Conservation (phyloP, 2,888 invertebrate genomes). For the Strigamia crassipes region DNA sequence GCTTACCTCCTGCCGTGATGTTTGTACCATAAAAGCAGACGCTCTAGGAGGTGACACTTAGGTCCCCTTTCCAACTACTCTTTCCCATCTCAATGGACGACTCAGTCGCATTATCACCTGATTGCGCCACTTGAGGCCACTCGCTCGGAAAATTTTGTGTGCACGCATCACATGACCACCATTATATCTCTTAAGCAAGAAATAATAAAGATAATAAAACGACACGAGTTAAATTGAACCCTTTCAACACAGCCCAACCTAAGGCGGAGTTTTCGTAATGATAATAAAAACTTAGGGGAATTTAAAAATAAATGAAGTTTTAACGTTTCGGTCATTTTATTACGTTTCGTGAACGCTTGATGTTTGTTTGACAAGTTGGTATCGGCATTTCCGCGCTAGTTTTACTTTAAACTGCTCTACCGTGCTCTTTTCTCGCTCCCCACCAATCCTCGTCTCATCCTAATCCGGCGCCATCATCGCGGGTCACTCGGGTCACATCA, state of each 20-base stretch:
- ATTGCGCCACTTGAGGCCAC: slow-evolving; percentile 40
- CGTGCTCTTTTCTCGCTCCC: slow-evolving; percentile 4
- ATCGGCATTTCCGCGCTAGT: background rate
- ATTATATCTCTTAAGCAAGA: slow-evolving; percentile 13
- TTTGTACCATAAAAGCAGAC: slow-evolving; percentile 28
- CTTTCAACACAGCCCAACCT: background rate
- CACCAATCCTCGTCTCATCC: slow-evolving; percentile 37
- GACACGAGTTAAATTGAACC: background rate
- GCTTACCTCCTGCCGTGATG: background rate
- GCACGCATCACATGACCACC: slow-evolving; percentile 26
- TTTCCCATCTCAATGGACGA: background rate
- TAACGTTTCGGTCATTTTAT: background rate
- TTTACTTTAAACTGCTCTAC: slow-evolving; percentile 1
- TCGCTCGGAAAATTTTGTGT: slow-evolving; percentile 35
- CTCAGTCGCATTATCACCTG: slow-evolving; percentile 36
- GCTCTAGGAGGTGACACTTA: slow-evolving; percentile 22
- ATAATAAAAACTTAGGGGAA: background rate
- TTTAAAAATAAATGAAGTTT: background rate
- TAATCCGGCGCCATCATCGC: slow-evolving; percentile 40
- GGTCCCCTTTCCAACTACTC: slow-evolving; percentile 2
- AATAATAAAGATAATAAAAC: slow-evolving; percentile 25
- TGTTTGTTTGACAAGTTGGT: background rate
- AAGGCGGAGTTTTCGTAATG: background rate
- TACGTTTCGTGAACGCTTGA: background rate
- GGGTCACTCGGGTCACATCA: slow-evolving; percentile 34